Percentiles rank a stretch among this genome's conserved stretches.
phyloP scores from a whole-genome alignment of 2,113 vertebrate species.

The Antigone vipio region DNA sequence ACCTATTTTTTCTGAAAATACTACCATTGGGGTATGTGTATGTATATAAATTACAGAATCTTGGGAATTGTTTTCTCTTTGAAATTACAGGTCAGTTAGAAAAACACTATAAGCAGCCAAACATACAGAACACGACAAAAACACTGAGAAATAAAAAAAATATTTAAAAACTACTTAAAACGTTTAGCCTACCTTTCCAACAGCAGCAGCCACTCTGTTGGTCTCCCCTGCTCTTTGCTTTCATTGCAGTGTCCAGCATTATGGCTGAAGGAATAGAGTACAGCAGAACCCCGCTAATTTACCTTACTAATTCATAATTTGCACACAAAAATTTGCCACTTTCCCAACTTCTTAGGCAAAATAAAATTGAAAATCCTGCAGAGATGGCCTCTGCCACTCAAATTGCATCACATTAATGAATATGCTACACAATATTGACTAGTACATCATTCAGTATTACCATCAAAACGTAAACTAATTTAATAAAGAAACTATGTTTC shows the following conservation, averaged over 20 bases:
- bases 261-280: constrained; percentile 42
- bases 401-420: background rate
- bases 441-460: background rate
- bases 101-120: background rate
- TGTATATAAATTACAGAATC: background rate
- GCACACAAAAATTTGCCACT: background rate
- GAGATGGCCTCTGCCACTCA: background rate
- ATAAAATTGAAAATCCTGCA: background rate
- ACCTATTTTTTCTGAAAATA: background rate
- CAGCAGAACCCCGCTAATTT: constrained; percentile 41
- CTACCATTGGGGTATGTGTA: background rate
- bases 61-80: background rate
- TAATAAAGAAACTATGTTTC: background rate
- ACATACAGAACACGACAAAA: background rate
- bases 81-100: background rate
- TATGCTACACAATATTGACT: background rate
- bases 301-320: background rate
- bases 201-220: constrained; percentile 33
- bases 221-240: constrained; percentile 48
- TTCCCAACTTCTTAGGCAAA: background rate
- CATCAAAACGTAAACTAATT: background rate
- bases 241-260: constrained; percentile 55
- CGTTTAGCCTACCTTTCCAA: constrained; percentile 25
- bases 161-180: background rate
- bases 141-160: background rate